These are phyloP conservation scores for Laspeyria flexula DNA, from an alignment of 2,888 invertebrate genomes.

Conservation along the genomic window DNA sequence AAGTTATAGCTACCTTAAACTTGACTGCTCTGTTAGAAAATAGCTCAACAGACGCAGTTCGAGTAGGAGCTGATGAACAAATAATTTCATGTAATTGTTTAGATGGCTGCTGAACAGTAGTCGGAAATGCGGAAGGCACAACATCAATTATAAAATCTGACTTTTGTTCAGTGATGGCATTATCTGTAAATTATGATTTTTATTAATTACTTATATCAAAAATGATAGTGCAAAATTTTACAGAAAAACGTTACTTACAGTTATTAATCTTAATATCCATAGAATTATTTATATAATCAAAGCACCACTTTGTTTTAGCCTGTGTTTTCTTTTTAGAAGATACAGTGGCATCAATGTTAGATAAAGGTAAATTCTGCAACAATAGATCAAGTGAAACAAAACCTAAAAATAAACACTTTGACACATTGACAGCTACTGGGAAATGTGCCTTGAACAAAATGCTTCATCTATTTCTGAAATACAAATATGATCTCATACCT, in stretches of 20 bases:
- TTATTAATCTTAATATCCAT: conserved; percentile 56
- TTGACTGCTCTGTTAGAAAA: conserved; percentile 52
- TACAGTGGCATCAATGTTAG: conserved; percentile 16
- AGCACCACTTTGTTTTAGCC: conserved; percentile 56
- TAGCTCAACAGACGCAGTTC: conserved; percentile 47
- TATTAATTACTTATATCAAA: too few species aligned
- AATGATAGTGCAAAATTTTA: too few species aligned
- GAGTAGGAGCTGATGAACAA: conserved; percentile 17
- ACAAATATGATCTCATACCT: conserved; percentile 42
- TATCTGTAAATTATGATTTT: conserved; percentile 47
- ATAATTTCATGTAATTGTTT: conserved; percentile 19
- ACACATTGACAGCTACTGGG: too few species aligned
- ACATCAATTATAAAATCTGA: conserved; percentile 40
- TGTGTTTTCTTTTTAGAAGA: conserved; percentile 28
- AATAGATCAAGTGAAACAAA: not conserved
- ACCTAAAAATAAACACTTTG: not conserved
- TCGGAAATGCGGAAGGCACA: conserved; percentile 44
- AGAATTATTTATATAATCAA: conserved; percentile 56
- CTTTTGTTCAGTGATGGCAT: conserved; percentile 45
- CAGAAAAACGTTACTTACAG: conserved; percentile 61
- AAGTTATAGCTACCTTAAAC: conserved; percentile 61
- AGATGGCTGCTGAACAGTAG: conserved; percentile 26
- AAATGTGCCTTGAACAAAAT: too few species aligned
- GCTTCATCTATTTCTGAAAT: not conserved
- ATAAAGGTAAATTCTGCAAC: conserved; percentile 33